Percentiles rank a stretch among this genome's conserved stretches.
Evolutionary conservation across 2,888 invertebrate species (phyloP).

Genomic region (Diploptera punctata): DNA sequence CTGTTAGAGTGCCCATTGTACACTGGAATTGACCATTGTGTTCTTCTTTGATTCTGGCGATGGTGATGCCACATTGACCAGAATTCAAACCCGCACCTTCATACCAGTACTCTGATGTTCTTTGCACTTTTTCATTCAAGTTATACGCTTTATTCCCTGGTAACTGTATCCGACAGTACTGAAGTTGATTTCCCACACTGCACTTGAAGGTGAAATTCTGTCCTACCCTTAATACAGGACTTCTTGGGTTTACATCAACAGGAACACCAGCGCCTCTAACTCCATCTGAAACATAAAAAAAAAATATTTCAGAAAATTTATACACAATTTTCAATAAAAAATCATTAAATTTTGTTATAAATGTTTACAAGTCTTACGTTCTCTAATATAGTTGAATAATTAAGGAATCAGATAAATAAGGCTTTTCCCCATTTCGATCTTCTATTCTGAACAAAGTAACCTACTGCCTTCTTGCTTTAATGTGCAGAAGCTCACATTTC

Average conservation of each 20-base stretch:
- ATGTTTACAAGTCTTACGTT: too few species aligned
- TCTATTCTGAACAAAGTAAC: too few species aligned
- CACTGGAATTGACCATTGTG: not conserved
- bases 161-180: not conserved
- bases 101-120: not conserved
- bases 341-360: too few species aligned
- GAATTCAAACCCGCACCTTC: not conserved
- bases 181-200: not conserved
- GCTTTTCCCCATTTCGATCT: too few species aligned
- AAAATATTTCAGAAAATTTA: too few species aligned
- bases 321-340: too few species aligned
- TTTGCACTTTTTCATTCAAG: not conserved
- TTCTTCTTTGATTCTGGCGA: not conserved
- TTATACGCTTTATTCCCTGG: not conserved
- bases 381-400: too few species aligned
- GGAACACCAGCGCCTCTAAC: not conserved
- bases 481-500: too few species aligned
- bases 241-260: not conserved
- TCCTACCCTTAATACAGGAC: not conserved
- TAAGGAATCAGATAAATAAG: too few species aligned
- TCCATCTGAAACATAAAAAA: not conserved
- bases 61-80: constrained; percentile 4
- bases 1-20: not conserved
- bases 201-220: constrained; percentile 11
- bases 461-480: too few species aligned